Evolutionary conservation across 23 tunicate genomes (phyloP), one percentile per base, ranked within the genome.

Genomic region (Halocynthia aurantium): DNA sequence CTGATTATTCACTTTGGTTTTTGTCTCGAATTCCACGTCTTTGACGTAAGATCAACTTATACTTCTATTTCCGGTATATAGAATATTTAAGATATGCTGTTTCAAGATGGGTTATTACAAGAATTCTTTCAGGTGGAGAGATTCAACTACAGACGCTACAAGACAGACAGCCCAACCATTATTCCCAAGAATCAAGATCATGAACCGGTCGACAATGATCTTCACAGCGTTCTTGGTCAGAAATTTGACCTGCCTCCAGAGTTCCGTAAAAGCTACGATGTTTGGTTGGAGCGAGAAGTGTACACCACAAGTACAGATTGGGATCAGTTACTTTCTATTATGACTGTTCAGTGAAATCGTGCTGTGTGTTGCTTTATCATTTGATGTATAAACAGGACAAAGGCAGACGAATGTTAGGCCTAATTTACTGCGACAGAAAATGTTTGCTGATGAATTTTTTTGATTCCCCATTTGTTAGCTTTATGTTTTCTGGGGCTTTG

Each of bases 241-340:
- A 88, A 90, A 86, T 85, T 95, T 64, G 90, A 89, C 13, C 80
- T 95, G 17, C 96, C 99, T 7, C 13, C 13, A 5, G 87, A 95
- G 11, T 95, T 95, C 72, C 77, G 62, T 9, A 83, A 85, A 77
- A 81, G 81, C 6, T 95, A 95, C 69, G 88, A 86, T 8, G 85
- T 82, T 67, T 95, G 99, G 99, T 70, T 95, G 77, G 99, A 95
- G 54, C 69, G 96, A 9, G 99, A 95, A 77, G 99, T 95, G n/a
- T 88, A 84, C 78, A 52, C 22, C 13, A 75, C 90, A 1, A 80
- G 57, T 22, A 91, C 90, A 49, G 88, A 95, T 51, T 95, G 99
- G 99, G 92, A 95, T 61, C 88, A 89, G 62, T 58, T 95, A 52
- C 81, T 93, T 5, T 20, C 76, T n/a, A 79, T 91, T n/a, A 76